Conservation (phyloP, 2,113 vertebrate genomes). For the Oryzias curvinotus region DNA sequence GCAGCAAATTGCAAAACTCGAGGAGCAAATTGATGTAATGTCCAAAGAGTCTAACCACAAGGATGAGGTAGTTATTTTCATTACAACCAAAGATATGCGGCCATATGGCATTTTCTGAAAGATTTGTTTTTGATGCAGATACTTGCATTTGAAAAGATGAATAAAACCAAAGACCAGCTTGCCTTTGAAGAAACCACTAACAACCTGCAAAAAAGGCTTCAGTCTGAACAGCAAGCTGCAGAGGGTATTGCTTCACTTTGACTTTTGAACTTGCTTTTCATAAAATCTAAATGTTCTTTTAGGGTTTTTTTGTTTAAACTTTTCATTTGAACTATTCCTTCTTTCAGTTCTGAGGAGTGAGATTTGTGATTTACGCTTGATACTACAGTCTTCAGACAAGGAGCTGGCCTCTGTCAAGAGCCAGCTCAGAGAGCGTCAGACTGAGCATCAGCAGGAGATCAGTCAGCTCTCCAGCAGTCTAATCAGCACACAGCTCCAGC, state of each 20-base stretch:
- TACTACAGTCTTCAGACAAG: conserved; percentile 92
- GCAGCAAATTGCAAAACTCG: conserved; percentile 86
- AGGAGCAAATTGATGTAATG: conserved; percentile 82
- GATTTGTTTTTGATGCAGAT: conserved; percentile 67
- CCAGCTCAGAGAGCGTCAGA: conserved; percentile 72
- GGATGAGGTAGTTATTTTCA: conserved; percentile 59
- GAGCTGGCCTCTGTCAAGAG: conserved; percentile 82
- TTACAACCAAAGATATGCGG: background rate
- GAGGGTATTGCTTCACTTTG: conserved; percentile 67
- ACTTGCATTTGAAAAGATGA: conserved; percentile 81
- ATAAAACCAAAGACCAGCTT: conserved; percentile 78
- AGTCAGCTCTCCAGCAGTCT: conserved; percentile 82
- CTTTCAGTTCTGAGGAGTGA: conserved; percentile 86
- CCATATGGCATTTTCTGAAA: background rate
- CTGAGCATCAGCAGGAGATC: conserved; percentile 82
- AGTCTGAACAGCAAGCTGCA: conserved; percentile 73
- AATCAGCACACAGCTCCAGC: conserved; percentile 85
- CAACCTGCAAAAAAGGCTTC: conserved; percentile 77
- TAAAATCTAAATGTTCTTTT: background rate
- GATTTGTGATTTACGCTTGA: conserved; percentile 88
- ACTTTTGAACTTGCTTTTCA: background rate
- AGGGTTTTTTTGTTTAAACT: background rate
- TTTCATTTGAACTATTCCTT: background rate
- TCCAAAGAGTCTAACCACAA: conserved; percentile 73
- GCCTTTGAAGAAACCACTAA: conserved; percentile 72